Percentiles rank a stretch among this genome's conserved stretches.
These are phyloP conservation scores for Melipona beecheii DNA, from an alignment of 2,888 invertebrate genomes.

Conservation along the genomic window DNA sequence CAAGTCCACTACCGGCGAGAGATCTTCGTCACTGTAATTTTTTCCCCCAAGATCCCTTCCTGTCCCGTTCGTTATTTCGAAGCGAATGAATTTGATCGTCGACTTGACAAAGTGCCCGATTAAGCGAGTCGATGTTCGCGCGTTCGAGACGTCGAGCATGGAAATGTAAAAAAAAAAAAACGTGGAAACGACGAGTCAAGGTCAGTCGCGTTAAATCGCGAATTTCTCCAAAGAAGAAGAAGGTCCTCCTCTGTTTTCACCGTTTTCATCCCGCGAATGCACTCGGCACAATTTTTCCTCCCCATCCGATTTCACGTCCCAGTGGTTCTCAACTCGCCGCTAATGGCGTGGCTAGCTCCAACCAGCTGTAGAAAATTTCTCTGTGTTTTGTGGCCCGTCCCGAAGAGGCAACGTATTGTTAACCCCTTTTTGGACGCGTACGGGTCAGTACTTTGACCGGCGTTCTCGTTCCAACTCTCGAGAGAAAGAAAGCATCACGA, in stretches of 20 bases:
- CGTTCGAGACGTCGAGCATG: not conserved
- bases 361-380: slow-evolving; percentile 43
- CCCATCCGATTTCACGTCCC: slow-evolving; percentile 57
- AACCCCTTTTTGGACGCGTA: slow-evolving; percentile 37
- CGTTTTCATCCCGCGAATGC: slow-evolving; percentile 28
- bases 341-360: slow-evolving; percentile 30
- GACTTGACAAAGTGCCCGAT: not conserved
- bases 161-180: not conserved
- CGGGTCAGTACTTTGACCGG: slow-evolving; percentile 22
- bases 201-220: not conserved
- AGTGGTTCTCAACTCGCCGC: slow-evolving; percentile 59
- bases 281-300: slow-evolving; percentile 64
- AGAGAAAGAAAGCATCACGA: not conserved
- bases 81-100: not conserved
- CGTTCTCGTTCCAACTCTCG: slow-evolving; percentile 12
- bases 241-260: not conserved
- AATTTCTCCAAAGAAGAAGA: not conserved
- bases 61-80: not conserved
- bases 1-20: not conserved
- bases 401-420: slow-evolving; percentile 51
- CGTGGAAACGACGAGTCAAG: slow-evolving; percentile 3
- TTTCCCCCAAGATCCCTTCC: too few relatives aligned
- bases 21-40: not conserved
- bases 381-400: slow-evolving; percentile 36
- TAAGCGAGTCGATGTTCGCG: not conserved